Evolutionary conservation across 1,140 invertebrate genomes (phyloP).

Genomic region (Muscidifurax raptorellus): DNA sequence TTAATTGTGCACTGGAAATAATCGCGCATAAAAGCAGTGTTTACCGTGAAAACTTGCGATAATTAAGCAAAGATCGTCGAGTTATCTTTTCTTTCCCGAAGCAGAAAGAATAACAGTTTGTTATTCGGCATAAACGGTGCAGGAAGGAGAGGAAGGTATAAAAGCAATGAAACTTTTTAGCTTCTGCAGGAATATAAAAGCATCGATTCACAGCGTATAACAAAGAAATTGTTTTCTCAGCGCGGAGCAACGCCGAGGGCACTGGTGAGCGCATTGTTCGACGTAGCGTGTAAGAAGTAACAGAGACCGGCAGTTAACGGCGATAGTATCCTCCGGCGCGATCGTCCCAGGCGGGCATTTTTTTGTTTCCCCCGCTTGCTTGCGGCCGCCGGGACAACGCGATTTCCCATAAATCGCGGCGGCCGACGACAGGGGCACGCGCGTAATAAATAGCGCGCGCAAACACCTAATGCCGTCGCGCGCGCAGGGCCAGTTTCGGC

Average conservation of each 20-base stretch:
- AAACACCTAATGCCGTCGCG: constrained; percentile 56
- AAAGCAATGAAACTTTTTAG: no score
- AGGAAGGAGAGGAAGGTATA: no score
- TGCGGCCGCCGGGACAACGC: background rate
- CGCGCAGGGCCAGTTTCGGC: constrained; percentile 58
- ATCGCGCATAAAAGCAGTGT: no score
- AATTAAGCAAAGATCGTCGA: no score
- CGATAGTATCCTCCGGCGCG: no score
- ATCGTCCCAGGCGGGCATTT: no score
- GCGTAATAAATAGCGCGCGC: constrained; percentile 63
- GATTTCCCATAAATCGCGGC: background rate
- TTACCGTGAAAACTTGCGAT: no score
- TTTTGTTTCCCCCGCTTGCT: background rate
- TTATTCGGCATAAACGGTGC: background rate
- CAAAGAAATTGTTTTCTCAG: background rate
- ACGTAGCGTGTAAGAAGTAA: background rate
- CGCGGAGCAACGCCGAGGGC: no score
- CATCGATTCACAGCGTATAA: background rate
- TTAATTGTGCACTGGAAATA: background rate
- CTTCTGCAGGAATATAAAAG: no score
- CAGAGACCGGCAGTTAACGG: background rate
- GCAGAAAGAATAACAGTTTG: background rate
- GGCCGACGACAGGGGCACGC: constrained; percentile 12
- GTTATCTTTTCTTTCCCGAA: no score
- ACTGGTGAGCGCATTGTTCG: background rate